Base-by-base conservation (phyloP, 2,797 vertebrate genomes). In the Clarias pachynema region DNA sequence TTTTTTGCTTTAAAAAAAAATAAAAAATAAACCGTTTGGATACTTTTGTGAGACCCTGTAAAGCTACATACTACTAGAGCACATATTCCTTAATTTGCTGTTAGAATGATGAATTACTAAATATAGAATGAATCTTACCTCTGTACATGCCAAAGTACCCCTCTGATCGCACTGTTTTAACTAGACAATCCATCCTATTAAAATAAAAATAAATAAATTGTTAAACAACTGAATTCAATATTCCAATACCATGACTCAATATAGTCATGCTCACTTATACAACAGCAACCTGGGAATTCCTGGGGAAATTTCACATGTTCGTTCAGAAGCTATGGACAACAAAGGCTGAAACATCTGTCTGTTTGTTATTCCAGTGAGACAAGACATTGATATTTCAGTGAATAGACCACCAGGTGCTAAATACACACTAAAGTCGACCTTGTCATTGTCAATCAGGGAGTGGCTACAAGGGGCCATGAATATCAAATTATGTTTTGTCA, bases 141-240 rank as follows among this genome's bases (percentile, higher is more conserved):
- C 96, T 96, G 88, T 97, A 97, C 96, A 97, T 97, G 87, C 96
- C 96, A 93, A 97, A 96, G 91, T 94, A 97, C 3, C 96, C 96
- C 89, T 97, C 96, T 49, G 96, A 94, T 84, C 93, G 93, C 65
- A 97, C 93, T 0, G 96, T 97, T 91, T 96, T 97, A 84, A 95
- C 88, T 88, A 97, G 94, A 92, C 96, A 97, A 92, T 97, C 96
- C 93, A 97, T 91, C 94, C 96, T 97, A 49, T 26, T 86, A n/a
- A 70, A 82, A 34, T 60, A 37, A n/a, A 70, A 82, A 34, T 60
- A 37, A 31, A 15, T 2, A 22, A 56, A 79, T 3, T 68, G 37
- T 81, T 74, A 31, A 24, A 75, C 7, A n/a, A 53, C 65, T 68
- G 22, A 1, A 62, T 12, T 40, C n/a, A 66, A 15, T 5, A 80